A percentile compares a stretch with the other conserved stretches of the same genome.
Conservation (phyloP, 2,888 invertebrate genomes). For the Lithophane semibrunnea region DNA sequence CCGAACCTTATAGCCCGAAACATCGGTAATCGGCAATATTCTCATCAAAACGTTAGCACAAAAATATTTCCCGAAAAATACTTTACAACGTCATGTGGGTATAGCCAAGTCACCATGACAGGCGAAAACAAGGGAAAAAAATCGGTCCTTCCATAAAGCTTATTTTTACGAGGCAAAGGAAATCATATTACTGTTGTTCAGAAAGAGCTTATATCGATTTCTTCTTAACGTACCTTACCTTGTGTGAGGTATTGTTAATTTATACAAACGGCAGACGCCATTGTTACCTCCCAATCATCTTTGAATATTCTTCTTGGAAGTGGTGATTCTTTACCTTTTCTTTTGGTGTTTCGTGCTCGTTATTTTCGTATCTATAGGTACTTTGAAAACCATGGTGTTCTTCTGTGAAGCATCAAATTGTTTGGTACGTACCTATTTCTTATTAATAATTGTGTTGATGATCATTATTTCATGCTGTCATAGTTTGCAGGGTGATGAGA, state of each 20-base stretch:
- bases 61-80: slow-evolving; percentile 41
- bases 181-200: slow-evolving; percentile 69
- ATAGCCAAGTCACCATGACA: slow-evolving; percentile 50
- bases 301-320: slow-evolving; percentile 49
- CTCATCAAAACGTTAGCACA: slow-evolving; percentile 28
- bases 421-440: not conserved
- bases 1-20: slow-evolving; percentile 25
- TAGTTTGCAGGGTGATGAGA: not conserved
- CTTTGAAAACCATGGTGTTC: not conserved
- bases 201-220: slow-evolving; percentile 77
- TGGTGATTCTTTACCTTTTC: slow-evolving; percentile 37
- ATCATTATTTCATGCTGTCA: too few relatives aligned
- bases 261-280: slow-evolving; percentile 65
- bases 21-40: slow-evolving; percentile 39
- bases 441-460: too few relatives aligned
- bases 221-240: slow-evolving; percentile 64
- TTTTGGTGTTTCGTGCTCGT: slow-evolving; percentile 22
- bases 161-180: slow-evolving; percentile 61
- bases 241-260: slow-evolving; percentile 68
- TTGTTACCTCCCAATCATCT: slow-evolving; percentile 67
- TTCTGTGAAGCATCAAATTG: not conserved
- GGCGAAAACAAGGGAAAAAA: slow-evolving; percentile 46
- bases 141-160: slow-evolving; percentile 58
- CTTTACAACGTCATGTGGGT: slow-evolving; percentile 36
- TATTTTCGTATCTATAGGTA: slow-evolving; percentile 21